Evolutionary conservation across 2,888 invertebrate genomes (phyloP).

Genomic region (Tiphia femorata): DNA sequence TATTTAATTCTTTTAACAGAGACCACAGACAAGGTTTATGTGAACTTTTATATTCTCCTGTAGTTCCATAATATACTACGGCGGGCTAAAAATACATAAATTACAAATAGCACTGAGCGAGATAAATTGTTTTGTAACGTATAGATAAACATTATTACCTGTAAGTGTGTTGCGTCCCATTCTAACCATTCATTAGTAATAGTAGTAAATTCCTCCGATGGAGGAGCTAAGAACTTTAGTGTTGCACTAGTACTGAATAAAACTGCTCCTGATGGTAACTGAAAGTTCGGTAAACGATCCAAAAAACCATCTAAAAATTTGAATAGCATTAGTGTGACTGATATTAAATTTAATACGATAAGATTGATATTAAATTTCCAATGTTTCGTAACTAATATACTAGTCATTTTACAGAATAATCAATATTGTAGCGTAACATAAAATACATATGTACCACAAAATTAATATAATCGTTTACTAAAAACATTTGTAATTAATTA

Average conservation of each 20-base stretch:
- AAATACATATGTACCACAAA: background rate
- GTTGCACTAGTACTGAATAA: slow-evolving; percentile 83
- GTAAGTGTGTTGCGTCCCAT: slow-evolving; percentile 67
- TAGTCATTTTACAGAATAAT: too few relatives aligned
- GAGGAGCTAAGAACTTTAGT: slow-evolving; percentile 76
- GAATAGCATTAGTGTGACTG: too few relatives aligned
- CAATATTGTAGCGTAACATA: too few relatives aligned
- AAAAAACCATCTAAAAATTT: slow-evolving; percentile 69
- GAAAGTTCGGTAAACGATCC: slow-evolving; percentile 76
- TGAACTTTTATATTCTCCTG: slow-evolving; percentile 71
- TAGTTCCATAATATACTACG: slow-evolving; percentile 72
- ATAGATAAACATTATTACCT: slow-evolving; percentile 56
- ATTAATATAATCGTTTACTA: too few relatives aligned
- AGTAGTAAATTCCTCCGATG: slow-evolving; percentile 58
- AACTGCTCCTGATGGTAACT: slow-evolving; percentile 73
- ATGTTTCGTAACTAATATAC: too few relatives aligned
- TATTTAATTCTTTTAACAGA: slow-evolving; percentile 74
- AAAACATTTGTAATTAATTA: too few relatives aligned
- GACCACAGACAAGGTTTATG: slow-evolving; percentile 73
- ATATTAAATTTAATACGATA: too few relatives aligned
- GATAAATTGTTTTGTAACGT: background rate
- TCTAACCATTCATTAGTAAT: slow-evolving; percentile 66
- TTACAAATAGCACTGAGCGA: too few relatives aligned
- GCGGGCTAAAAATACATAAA: slow-evolving; percentile 67
- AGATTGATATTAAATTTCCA: too few relatives aligned